Conservation (phyloP, 2,113 vertebrate species). For the Corythornis cristatus region DNA sequence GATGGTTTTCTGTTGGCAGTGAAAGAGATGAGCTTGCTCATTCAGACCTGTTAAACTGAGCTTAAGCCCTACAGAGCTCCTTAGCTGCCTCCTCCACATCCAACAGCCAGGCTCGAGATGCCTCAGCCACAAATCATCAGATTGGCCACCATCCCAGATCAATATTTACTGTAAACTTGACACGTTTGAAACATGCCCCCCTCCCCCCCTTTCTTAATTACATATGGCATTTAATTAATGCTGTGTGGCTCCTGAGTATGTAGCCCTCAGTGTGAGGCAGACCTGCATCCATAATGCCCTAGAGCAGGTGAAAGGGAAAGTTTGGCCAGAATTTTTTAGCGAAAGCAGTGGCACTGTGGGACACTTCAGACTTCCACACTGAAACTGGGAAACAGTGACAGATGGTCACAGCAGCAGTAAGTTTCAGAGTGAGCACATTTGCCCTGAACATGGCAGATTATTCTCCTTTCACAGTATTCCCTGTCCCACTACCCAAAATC, state of each 20-base stretch:
- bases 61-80: not conserved
- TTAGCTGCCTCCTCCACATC: not conserved
- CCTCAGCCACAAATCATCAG: not conserved
- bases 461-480: not conserved
- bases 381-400: not conserved
- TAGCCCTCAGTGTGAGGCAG: not conserved
- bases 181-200: not conserved
- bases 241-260: not conserved
- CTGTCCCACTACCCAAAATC: not conserved
- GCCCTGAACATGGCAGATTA: not conserved
- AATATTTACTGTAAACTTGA: not conserved
- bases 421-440: not conserved
- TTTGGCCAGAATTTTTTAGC: not conserved
- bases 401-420: not conserved
- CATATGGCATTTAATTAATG: not conserved
- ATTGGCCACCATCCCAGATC: not conserved
- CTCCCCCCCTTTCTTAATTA: not conserved
- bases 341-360: not conserved
- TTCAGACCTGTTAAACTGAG: not conserved
- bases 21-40: rapidly evolving
- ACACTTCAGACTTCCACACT: not conserved
- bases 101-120: not conserved
- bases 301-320: not conserved
- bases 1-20: not conserved
- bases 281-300: not conserved